phyloP scores from a whole-genome alignment of 2,113 vertebrate species.

The Aphelocoma coerulescens region DNA sequence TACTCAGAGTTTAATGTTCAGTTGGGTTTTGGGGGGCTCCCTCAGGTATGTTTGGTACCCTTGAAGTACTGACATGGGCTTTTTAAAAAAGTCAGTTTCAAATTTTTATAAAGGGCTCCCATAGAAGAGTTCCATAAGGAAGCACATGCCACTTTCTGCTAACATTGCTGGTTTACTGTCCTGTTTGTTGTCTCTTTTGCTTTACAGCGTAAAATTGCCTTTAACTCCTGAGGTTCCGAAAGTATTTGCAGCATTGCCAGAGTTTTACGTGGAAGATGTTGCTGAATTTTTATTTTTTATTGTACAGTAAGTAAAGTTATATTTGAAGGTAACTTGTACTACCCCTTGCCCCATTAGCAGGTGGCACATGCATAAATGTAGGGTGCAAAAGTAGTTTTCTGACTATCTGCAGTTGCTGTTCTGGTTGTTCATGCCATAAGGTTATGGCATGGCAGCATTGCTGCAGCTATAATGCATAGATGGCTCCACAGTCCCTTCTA shows the following conservation, averaged over 20 bases:
- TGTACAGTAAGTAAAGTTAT: conserved; percentile 90
- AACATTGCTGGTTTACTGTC: neutral
- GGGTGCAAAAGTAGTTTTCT: neutral
- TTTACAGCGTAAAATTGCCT: conserved; percentile 85
- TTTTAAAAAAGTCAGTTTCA: neutral
- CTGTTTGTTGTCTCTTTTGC: neutral
- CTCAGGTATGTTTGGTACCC: neutral
- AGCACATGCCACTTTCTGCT: neutral
- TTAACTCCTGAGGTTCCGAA: conserved; percentile 92
- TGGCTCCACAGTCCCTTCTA: neutral
- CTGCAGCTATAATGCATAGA: neutral
- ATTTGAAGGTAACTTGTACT: neutral
- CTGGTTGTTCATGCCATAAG: neutral
- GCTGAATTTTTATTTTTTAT: conserved; percentile 99
- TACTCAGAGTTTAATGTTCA: neutral
- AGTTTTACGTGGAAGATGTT: conserved; percentile 98
- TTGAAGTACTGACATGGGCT: neutral
- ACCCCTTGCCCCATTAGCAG: neutral
- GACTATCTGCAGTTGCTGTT: neutral
- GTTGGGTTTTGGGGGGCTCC: neutral
- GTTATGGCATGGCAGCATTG: neutral
- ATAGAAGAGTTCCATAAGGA: neutral
- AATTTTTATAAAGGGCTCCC: neutral
- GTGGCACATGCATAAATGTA: neutral
- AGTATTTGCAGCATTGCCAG: conserved; percentile 95